phyloP scores from a whole-genome alignment of 2,113 vertebrate species.

The Tonatia bakeri region DNA sequence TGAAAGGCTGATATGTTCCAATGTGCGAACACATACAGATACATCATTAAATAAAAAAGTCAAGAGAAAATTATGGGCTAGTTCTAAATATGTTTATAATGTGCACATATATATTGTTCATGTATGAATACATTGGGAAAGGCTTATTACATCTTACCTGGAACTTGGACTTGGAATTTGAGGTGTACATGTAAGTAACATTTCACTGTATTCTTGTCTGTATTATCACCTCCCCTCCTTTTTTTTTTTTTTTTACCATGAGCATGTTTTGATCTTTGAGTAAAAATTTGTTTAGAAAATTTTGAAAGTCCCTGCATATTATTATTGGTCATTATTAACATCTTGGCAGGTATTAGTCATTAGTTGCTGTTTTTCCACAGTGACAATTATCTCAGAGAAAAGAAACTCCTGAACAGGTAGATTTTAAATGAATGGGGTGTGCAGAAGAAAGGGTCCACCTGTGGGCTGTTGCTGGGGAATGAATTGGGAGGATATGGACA shows the following conservation, averaged over 20 bases:
- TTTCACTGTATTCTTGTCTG: background rate
- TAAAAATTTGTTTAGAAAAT: background rate
- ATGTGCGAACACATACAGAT: background rate
- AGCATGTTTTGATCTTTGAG: background rate
- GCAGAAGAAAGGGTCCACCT: background rate
- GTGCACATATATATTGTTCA: background rate
- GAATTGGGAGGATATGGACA: background rate
- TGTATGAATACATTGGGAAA: background rate
- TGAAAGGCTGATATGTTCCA: background rate
- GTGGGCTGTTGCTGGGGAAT: background rate
- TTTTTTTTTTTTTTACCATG: background rate
- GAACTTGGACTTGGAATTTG: background rate
- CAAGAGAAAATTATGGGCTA: background rate
- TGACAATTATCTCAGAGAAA: background rate
- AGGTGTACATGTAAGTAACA: background rate
- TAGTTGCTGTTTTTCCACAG: background rate
- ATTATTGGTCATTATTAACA: background rate
- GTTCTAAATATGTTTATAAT: conserved; percentile 9
- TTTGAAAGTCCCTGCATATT: background rate
- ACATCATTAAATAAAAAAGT: background rate
- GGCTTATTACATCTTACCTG: background rate
- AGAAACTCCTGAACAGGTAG: background rate
- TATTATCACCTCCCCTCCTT: background rate
- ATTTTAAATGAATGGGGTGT: background rate
- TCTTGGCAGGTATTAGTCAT: background rate